Evolutionary conservation across 2,888 invertebrate genomes (phyloP), one percentile per base, ranked within the genome.

Genomic region (Andrena marginata): DNA sequence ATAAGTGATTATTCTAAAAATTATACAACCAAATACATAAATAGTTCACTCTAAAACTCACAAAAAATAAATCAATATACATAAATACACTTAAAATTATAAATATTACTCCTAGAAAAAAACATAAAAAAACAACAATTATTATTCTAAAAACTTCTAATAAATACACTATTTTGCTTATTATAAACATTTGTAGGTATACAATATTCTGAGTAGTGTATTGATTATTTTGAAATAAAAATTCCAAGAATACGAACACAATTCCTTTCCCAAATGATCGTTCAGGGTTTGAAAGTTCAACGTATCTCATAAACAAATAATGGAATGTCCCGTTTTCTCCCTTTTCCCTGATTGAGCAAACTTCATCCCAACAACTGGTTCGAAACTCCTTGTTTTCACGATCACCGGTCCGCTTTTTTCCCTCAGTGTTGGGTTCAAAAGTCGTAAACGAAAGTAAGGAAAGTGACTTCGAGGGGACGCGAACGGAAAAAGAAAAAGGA

Each of bases 301-400:
- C 4, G 42, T 1, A 42, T 42, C 42, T 42, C 20, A 51, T 51
- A 51, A 51, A 51, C 20, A 20, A 51, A 51, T 51, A 51, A 51
- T 2, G 51, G 20, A 3, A 7, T 8, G 20, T 13, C 23, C 54
- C 33, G 13, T 26, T 16, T 60, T 51, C 33, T 56, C 48, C 42
- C 49, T 54, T 7, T 10, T 26, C 49, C 51, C 33, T 35, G 16
- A 59, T 59, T n/a, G 80, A 54, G 29, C 63, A 77, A 80, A 74
- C 77, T 69, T 84, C 42, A 54, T 35, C 51, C 67, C 65, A 31
- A 51, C 70, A 60, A 67, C 56, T 70, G 62, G 84, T 77, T 73
- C 59, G 49, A 59, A 60, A 29, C 68, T 56, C 68, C 29, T 71
- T 79, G 71, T 68, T 74, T 59, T 49, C 48, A 48, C 72, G 51